Evolutionary conservation across 2,113 vertebrate genomes (phyloP).

Genomic region (Mirza zaza): DNA sequence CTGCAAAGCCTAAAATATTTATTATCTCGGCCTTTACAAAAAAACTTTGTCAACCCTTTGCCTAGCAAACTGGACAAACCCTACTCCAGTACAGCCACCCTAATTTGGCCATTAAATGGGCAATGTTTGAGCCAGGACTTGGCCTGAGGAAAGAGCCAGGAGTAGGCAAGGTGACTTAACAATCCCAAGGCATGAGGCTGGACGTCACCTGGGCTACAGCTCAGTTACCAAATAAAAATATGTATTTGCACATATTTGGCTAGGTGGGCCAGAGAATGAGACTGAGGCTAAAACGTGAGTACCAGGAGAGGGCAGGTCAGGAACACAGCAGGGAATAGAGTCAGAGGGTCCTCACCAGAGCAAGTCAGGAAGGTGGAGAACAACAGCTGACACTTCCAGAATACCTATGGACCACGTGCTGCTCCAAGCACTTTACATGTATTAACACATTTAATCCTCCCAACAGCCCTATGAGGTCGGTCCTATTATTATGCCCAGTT

Average conservation of each 20-base stretch:
- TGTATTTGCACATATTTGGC: neutral
- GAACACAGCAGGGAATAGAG: neutral
- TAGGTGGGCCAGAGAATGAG: neutral
- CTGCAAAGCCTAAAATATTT: conserved; percentile 5
- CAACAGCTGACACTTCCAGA: neutral
- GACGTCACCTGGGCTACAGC: neutral
- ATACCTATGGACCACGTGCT: neutral
- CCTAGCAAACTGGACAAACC: neutral
- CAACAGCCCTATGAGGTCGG: neutral
- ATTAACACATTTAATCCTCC: neutral
- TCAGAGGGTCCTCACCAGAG: neutral
- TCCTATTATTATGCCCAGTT: neutral
- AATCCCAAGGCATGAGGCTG: neutral
- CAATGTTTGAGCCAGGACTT: neutral
- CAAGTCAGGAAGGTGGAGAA: neutral
- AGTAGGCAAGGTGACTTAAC: neutral
- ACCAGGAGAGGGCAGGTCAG: neutral
- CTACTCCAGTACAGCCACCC: neutral
- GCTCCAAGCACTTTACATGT: neutral
- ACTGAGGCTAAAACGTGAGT: neutral
- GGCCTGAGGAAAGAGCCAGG: neutral
- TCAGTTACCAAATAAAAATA: neutral
- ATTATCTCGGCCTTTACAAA: neutral
- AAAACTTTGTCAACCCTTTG: neutral
- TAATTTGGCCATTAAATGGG: neutral